Base-by-base conservation (phyloP, 2,888 invertebrate genomes). In the Anarsia innoxiella region DNA sequence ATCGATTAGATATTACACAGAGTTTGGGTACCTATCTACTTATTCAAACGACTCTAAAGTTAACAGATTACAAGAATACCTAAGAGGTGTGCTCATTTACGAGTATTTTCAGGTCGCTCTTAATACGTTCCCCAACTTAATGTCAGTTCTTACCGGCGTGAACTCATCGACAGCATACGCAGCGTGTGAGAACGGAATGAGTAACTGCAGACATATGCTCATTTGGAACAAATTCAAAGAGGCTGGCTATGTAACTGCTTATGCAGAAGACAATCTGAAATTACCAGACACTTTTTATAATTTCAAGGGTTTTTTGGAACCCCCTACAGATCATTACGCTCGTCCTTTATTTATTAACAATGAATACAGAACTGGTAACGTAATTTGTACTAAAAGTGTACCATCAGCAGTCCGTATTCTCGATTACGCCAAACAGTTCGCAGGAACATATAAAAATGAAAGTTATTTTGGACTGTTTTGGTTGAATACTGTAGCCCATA, bases 51-150 rank as follows among this genome's bases (percentile, higher is more conserved):
- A 19, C 6, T 5, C 4, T 5, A 19, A 6, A 19, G 6, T 3
- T 19, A 5, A 19, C 19, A 5, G 3, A 5, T 6, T 5, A 19
- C 6, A 19, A 19, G 19, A 19, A 3, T 19, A n/a, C n/a, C n/a
- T n/a, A n/a, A n/a, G 19, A 19, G 19, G 3, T 19, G 6, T 19
- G 6, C 6, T 5, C 6, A 19, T 5, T 19, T 5, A 19, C 19
- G 6, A 19, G 6, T 19, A 6, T 19, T 60, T 67, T 46, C 59
- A 93, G 87, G 88, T 93, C 40, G 93, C 90, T 3, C 93, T 93
- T 59, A 96, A 96, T 57, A 96, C 95, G 0, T 95, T 92, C 66
- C 95, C 96, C 0, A 96, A 96, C 68, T 69, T 96, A 29, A 91
- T 94, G 86, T 91, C 95, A 0, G 75, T 95, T 29, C 73, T 93